Base-by-base conservation (phyloP, 2,113 vertebrate species). In the Taurulus bubalis region DNA sequence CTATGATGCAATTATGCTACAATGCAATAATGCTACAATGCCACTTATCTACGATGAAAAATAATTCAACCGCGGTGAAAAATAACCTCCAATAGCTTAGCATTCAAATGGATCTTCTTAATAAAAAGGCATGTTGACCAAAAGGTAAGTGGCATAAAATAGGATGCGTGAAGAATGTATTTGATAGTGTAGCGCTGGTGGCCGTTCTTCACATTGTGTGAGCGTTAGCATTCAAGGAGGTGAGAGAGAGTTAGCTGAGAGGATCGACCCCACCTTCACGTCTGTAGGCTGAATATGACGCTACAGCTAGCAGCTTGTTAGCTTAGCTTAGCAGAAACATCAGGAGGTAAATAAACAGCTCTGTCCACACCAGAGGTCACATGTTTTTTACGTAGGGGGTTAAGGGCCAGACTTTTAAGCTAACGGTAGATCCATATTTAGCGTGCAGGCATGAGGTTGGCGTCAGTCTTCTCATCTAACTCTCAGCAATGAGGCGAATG, bases 101-200 rank as follows among this genome's bases (percentile, higher is more conserved):
- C 53, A 64, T 74, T 67, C 22, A 60, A 55, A 71, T 12, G 10
- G 63, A 69, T 67, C 55, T 77, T 73, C 60, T 53, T 62, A 5
- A 60, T 18, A 38, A 38, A 38, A 76, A 60, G 22, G 40, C 20
- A 63, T 1, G 26, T 34, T 71, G 32, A 51, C 71, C 82, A 34
- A 12, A 62, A 1, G 32, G 60, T 62, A 47, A 1, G 6, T 16
- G 40, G 53, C 24, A 71, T 49, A 62, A 28, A 66, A 84, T 6
- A 20, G 12, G 24, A 71, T 38, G 55, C 56, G 64, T 71, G 49
- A 30, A 62, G 64, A 65, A 71, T 45, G 22, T 36, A 42, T 71
- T 22, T 70, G 34, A 76, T 38, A 64, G 42, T 51, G 67, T 49
- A 30, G 60, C 2, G 28, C n/a, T 80, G 12, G 20, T 79, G 47